Evolutionary conservation across 37 sponge, comb jelly and placozoan species (phyloP).

Genomic region (Amphimedon queenslandica): DNA sequence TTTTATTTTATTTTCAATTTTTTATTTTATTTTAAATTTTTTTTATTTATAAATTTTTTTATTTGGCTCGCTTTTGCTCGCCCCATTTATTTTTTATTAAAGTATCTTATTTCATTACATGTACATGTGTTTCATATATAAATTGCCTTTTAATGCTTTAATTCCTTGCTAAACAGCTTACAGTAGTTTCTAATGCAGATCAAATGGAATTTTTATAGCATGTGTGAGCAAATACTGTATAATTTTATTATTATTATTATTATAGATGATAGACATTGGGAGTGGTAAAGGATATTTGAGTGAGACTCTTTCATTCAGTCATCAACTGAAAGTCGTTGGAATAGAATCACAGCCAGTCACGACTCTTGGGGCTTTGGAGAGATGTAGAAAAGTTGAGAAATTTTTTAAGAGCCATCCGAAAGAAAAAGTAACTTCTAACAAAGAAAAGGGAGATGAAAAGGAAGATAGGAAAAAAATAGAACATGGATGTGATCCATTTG

Average conservation of each 20-base stretch:
- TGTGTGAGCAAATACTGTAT: background rate
- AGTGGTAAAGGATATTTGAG: slow-evolving; percentile 79
- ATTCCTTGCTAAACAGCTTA: too few species aligned
- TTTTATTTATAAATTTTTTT: too few species aligned
- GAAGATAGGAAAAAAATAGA: background rate
- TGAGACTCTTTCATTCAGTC: slow-evolving; percentile 35
- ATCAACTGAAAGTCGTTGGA: slow-evolving; percentile 42
- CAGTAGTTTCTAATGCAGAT: background rate
- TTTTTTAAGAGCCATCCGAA: background rate
- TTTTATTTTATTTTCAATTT: too few species aligned
- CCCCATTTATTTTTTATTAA: too few species aligned
- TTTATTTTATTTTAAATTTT: too few species aligned
- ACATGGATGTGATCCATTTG: background rate
- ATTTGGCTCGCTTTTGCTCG: too few species aligned
- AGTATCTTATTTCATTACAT: too few species aligned
- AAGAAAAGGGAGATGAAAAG: background rate
- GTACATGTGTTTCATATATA: too few species aligned
- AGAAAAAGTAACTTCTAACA: background rate
- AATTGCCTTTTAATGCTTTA: too few species aligned
- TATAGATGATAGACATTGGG: slow-evolving; percentile 61
- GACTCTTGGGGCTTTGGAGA: slow-evolving; percentile 34
- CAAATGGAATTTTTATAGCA: background rate
- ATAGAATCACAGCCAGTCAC: slow-evolving; percentile 33
- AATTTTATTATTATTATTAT: background rate
- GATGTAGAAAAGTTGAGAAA: slow-evolving; percentile 42